These are phyloP conservation scores for Cataglyphis altisquamis DNA, from an alignment of 2,888 invertebrate genomes.

Conservation along the genomic window DNA sequence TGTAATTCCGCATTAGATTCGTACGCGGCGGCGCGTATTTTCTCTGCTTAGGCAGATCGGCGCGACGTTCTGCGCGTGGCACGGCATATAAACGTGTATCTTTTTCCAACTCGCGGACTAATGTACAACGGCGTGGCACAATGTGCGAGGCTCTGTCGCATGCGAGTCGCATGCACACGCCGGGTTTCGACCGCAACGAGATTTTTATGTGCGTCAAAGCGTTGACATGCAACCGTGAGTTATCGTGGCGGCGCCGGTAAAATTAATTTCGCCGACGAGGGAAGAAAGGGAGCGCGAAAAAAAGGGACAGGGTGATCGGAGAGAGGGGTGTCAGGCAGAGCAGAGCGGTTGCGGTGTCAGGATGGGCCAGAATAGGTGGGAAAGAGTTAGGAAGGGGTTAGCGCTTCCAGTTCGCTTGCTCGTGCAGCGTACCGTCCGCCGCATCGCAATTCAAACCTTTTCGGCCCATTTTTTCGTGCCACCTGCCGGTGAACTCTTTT, in stretches of 20 bases:
- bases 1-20: slow-evolving; percentile 44
- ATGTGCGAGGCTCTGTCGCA: slow-evolving; percentile 22
- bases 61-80: neutral
- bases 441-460: slow-evolving; percentile 62
- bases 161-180: slow-evolving; percentile 58
- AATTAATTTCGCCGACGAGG: slow-evolving; percentile 76
- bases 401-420: slow-evolving; percentile 51
- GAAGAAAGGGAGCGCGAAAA: slow-evolving; percentile 59
- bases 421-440: slow-evolving; percentile 49
- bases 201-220: slow-evolving; percentile 79
- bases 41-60: neutral
- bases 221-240: slow-evolving; percentile 77
- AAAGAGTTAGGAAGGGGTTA: neutral
- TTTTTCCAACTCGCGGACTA: slow-evolving; percentile 23
- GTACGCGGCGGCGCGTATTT: slow-evolving; percentile 39
- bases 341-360: slow-evolving; percentile 15
- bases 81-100: slow-evolving; percentile 28
- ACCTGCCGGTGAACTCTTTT: slow-evolving; percentile 58
- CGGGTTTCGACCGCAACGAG: slow-evolving; percentile 69
- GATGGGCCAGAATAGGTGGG: neutral
- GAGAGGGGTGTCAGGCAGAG: slow-evolving; percentile 33
- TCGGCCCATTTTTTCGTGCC: slow-evolving; percentile 66
- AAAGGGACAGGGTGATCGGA: slow-evolving; percentile 13
- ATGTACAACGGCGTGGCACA: slow-evolving; percentile 20
- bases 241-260: slow-evolving; percentile 74